Evolutionary conservation across 2,113 vertebrate genomes (phyloP).

Genomic region (Lucifuga dentata): DNA sequence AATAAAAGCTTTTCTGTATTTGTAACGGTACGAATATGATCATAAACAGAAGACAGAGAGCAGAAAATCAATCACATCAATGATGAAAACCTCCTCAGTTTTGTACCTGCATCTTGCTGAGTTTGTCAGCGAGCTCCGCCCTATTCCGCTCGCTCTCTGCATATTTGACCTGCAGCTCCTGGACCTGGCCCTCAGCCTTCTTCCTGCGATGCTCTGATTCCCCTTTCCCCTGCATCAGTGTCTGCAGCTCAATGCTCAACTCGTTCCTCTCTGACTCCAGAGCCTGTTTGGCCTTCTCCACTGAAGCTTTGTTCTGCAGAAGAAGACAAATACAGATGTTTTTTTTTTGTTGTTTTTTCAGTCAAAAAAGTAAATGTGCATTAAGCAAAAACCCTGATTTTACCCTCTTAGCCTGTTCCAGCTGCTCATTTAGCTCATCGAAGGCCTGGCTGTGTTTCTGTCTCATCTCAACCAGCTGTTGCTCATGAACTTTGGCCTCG

Average conservation of each 20-base stretch:
- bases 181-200: conserved; percentile 90
- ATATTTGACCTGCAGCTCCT: conserved; percentile 93
- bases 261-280: conserved; percentile 94
- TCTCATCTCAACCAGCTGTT: conserved; percentile 91
- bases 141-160: conserved; percentile 90
- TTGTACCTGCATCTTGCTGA: conserved; percentile 91
- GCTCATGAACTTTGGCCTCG: conserved; percentile 90
- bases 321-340: neutral
- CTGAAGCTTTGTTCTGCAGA: conserved; percentile 91
- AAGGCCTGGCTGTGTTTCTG: conserved; percentile 95
- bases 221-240: conserved; percentile 90
- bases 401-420: conserved; percentile 97
- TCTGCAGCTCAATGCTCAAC: conserved; percentile 91
- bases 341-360: neutral
- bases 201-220: conserved; percentile 96
- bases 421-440: conserved; percentile 95
- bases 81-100: neutral
- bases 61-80: neutral
- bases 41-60: too few relatives aligned
- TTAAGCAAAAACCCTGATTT: too few relatives aligned
- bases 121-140: conserved; percentile 86
- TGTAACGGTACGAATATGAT: too few relatives aligned
- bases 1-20: too few relatives aligned
- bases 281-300: conserved; percentile 95
- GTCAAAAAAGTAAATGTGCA: neutral